A percentile compares a stretch with the other conserved stretches of the same genome.
These are phyloP conservation scores for Platanista minor DNA, from an alignment of 2,113 vertebrate species.

Conservation along the genomic window DNA sequence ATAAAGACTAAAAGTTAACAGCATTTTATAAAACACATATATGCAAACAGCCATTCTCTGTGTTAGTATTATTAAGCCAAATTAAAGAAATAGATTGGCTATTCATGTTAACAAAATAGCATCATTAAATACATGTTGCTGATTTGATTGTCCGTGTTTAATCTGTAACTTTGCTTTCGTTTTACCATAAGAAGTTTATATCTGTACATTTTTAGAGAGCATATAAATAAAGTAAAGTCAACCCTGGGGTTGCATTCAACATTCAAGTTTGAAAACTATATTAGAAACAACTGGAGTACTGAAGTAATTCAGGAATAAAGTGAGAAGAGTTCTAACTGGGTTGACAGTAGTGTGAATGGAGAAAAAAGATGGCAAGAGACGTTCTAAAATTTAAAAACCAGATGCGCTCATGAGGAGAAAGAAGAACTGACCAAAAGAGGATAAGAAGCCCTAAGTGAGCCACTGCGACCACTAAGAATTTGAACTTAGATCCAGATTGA, in stretches of 20 bases:
- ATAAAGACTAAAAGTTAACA: constrained; percentile 14
- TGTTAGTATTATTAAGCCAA: background rate
- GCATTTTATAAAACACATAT: background rate
- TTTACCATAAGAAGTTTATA: background rate
- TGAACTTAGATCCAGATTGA: background rate
- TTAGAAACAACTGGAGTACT: background rate
- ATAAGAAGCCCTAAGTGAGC: background rate
- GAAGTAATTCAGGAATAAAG: background rate
- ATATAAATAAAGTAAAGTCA: constrained; percentile 2
- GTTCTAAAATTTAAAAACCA: background rate
- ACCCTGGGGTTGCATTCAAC: background rate
- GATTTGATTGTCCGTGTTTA: background rate
- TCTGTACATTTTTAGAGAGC: background rate
- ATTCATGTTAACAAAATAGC: background rate
- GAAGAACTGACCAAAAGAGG: background rate
- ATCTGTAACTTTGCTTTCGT: background rate
- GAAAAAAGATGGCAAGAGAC: background rate
- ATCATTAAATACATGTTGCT: background rate
- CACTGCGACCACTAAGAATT: background rate
- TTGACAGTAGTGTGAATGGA: background rate
- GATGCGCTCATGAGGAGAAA: background rate
- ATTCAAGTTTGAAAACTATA: background rate
- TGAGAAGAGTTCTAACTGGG: background rate
- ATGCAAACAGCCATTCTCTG: background rate
- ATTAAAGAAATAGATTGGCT: background rate